Evolutionary conservation across 2,113 vertebrate genomes (phyloP).

Genomic region (Sinocyclocheilus grahami): DNA sequence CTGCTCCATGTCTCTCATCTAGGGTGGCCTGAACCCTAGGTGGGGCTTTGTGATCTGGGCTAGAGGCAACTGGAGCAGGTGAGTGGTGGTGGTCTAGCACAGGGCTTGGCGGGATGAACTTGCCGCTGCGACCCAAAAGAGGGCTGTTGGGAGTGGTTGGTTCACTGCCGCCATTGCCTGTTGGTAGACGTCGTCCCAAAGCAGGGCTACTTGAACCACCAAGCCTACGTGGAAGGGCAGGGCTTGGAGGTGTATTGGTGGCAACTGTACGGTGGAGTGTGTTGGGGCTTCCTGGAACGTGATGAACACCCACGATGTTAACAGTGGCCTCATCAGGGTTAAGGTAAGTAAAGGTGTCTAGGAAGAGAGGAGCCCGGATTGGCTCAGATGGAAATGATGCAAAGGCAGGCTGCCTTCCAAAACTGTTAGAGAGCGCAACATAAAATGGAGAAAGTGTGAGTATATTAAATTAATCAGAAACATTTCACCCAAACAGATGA

Average conservation of each 20-base stretch:
- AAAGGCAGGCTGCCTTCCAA: slow-evolving; percentile 74
- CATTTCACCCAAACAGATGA: background rate
- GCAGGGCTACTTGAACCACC: slow-evolving; percentile 76
- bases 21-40: slow-evolving; percentile 80
- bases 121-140: slow-evolving; percentile 63
- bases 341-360: slow-evolving; percentile 60
- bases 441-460: slow-evolving; percentile 18
- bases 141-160: slow-evolving; percentile 68
- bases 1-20: slow-evolving; percentile 78
- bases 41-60: slow-evolving; percentile 68
- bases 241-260: slow-evolving; percentile 92
- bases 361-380: slow-evolving; percentile 66
- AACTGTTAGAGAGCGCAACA: slow-evolving; percentile 59
- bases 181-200: slow-evolving; percentile 54
- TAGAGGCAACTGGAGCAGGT: slow-evolving; percentile 70
- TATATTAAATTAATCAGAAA: background rate
- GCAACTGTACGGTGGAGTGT: slow-evolving; percentile 93
- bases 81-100: slow-evolving; percentile 64
- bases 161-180: slow-evolving; percentile 45
- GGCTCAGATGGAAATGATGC: slow-evolving; percentile 70
- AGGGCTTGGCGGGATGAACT: slow-evolving; percentile 67
- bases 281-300: slow-evolving; percentile 88
- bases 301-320: slow-evolving; percentile 76
- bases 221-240: slow-evolving; percentile 82
- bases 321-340: slow-evolving; percentile 80